Conservation (phyloP, 2,888 invertebrate species). For the Eristalis pertinax region DNA sequence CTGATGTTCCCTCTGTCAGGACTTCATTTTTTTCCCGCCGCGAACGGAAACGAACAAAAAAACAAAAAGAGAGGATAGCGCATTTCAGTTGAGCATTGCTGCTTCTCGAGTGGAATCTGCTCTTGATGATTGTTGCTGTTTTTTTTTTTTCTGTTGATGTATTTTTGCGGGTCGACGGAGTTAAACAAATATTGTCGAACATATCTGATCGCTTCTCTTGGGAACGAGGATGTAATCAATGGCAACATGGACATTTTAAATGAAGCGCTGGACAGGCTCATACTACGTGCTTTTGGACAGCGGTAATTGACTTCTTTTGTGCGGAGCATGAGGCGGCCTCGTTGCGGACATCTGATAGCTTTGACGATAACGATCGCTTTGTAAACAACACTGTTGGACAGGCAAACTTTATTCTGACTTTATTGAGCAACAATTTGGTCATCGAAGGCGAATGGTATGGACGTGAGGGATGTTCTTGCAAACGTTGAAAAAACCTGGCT, state of each 20-base stretch:
- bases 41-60: neutral
- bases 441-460: too few species aligned
- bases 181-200: slow-evolving; percentile 2
- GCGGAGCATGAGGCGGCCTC: neutral
- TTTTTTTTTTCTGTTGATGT: neutral
- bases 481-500: too few species aligned
- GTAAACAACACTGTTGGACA: neutral
- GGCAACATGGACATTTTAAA: neutral
- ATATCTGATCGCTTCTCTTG: neutral
- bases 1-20: neutral
- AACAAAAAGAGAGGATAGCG: neutral
- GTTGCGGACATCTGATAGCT: neutral
- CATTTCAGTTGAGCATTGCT: too few species aligned
- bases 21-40: slow-evolving; percentile 1
- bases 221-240: neutral
- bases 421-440: too few species aligned
- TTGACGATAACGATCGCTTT: neutral
- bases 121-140: neutral
- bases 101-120: neutral
- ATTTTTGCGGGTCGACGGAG: neutral
- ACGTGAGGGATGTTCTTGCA: too few species aligned
- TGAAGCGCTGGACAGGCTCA: neutral
- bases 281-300: neutral
- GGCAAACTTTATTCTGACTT: neutral
- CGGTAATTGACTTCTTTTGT: neutral